Base-by-base conservation (phyloP, 2,888 invertebrate genomes). In the Platycheirus rosarum region DNA sequence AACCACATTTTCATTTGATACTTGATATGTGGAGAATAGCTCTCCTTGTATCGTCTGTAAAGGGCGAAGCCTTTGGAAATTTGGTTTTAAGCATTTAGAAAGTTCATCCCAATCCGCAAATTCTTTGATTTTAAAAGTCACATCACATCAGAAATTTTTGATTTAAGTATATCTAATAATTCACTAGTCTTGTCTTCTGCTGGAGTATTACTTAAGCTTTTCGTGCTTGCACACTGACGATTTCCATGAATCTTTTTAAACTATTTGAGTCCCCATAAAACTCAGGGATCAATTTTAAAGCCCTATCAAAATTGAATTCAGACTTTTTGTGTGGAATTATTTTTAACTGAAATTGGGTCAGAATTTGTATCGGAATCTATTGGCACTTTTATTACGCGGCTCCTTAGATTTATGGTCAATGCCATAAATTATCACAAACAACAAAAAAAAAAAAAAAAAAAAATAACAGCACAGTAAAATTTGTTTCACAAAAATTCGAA, bases 41-140 rank as follows among this genome's bases (percentile, higher is more conserved):
- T n/a, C n/a, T n/a, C 14, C 20, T n/a, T n/a, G n/a, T n/a, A n/a
- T n/a, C 2, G 48, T 26, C 8, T 48, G 48, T n/a, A 48, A 48
- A 23, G 48, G 48, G 4, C 48, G 48, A 48, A 48, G 26, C 48
- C 26, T 48, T 26, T 26, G 48, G 8, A 48, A 48, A n/a, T 26
- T 48, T 26, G 23, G 26, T 26, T 48, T 48, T n/a, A 48, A 26
- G 14, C 48, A 48, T 7, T 23, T 23, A 9, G 26, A 8, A n/a
- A 48, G n/a, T 3, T 23, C 26, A 11, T 8, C 8, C n/a, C 48
- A 48, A 23, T 4, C 14, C 7, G 8, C n/a, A 20, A 48, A 48
- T 2, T 26, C 2, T 26, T 48, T 48, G 2, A 26, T 48, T 48
- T 48, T 20, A 26, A 48, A 26, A 48, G 23, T 48, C n/a, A 23